Conservation (phyloP, 2,113 vertebrate species). For the Atrichornis clamosus region DNA sequence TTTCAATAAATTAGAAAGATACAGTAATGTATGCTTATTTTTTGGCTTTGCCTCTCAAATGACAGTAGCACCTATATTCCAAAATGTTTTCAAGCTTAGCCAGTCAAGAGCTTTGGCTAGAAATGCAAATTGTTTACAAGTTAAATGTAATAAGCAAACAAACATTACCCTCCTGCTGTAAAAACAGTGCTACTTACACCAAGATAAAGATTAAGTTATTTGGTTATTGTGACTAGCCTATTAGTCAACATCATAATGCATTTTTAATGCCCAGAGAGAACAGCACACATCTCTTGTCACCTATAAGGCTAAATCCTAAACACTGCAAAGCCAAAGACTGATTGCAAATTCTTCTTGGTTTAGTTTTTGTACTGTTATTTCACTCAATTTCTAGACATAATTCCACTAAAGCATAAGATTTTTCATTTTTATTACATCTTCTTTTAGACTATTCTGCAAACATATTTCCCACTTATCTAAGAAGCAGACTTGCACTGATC, state of each 20-base stretch:
- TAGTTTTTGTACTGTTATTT: neutral
- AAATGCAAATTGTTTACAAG: neutral
- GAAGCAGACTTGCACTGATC: neutral
- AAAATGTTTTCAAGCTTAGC: neutral
- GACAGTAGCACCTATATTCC: neutral
- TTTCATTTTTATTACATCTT: constrained; percentile 15
- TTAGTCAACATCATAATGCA: neutral
- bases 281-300: neutral
- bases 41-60: neutral
- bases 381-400: neutral
- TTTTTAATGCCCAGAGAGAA: neutral
- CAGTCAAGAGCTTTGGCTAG: neutral
- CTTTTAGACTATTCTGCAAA: constrained; percentile 18
- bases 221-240: neutral
- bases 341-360: neutral
- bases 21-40: neutral
- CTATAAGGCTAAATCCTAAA: neutral
- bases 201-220: neutral
- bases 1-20: neutral
- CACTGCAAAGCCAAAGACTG: neutral
- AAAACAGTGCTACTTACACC: neutral
- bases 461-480: neutral
- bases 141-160: neutral
- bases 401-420: neutral
- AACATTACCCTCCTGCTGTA: neutral